A percentile compares a stretch with the other conserved stretches of the same genome.
Evolutionary conservation across 2,113 vertebrate genomes (phyloP).

Genomic region (Tor tambroides): DNA sequence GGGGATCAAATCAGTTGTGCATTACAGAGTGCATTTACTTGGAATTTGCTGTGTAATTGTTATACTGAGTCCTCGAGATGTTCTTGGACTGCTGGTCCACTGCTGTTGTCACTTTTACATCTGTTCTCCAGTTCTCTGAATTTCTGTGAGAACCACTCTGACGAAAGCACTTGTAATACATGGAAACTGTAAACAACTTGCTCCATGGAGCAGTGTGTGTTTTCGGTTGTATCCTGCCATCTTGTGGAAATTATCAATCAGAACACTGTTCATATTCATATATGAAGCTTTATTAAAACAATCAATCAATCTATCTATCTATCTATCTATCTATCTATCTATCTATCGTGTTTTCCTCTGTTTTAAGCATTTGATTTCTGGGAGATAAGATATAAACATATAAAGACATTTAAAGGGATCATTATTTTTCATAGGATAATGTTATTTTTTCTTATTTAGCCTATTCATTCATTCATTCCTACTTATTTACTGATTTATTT

Average conservation of each 20-base stretch:
- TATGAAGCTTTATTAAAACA: background rate
- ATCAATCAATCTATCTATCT: no score
- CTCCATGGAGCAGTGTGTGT: background rate
- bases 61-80: background rate
- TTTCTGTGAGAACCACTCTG: constrained; percentile 34
- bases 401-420: no score
- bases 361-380: no score
- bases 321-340: no score
- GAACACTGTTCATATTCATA: background rate
- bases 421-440: background rate
- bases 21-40: background rate
- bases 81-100: constrained; percentile 21
- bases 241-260: constrained; percentile 39
- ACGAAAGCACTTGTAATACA: constrained; percentile 10
- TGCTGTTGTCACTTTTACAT: constrained; percentile 30
- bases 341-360: background rate
- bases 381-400: no score
- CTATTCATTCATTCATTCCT: background rate
- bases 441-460: no score
- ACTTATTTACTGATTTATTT: background rate
- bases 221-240: constrained; percentile 40
- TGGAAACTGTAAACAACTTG: constrained; percentile 34
- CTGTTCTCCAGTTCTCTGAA: background rate
- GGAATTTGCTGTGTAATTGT: background rate
- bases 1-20: background rate